Conservation (phyloP, 1,140 invertebrate genomes). For the Rhagoletis pomonella region DNA sequence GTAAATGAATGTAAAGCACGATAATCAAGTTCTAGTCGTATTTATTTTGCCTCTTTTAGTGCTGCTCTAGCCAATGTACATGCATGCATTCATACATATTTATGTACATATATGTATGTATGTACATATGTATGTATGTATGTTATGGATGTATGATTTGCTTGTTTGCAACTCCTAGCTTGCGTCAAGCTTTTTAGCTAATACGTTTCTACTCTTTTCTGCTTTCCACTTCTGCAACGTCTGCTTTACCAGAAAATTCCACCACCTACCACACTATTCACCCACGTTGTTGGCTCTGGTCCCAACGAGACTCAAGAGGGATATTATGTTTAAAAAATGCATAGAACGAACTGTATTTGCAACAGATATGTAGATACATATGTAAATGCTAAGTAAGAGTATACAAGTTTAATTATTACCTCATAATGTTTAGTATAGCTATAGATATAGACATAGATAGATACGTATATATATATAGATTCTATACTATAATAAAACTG, state of each 20-base stretch:
- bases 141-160: background rate
- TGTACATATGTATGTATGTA: background rate
- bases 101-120: background rate
- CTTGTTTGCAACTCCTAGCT: background rate
- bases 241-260: background rate
- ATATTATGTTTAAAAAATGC: too few species aligned
- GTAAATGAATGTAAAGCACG: conserved; percentile 50
- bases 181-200: conserved; percentile 43
- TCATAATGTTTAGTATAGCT: too few species aligned
- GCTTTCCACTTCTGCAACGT: conserved; percentile 1
- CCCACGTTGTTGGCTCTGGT: too few species aligned
- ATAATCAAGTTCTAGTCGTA: conserved; percentile 43
- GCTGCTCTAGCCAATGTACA: background rate
- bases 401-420: too few species aligned
- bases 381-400: too few species aligned
- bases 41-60: conserved; percentile 24
- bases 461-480: too few species aligned
- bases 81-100: background rate
- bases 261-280: background rate
- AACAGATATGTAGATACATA: too few species aligned
- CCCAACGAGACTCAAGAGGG: too few species aligned
- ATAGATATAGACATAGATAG: too few species aligned
- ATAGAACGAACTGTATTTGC: too few species aligned
- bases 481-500: too few species aligned
- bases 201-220: conserved; percentile 1